Evolutionary conservation across 2,888 invertebrate species (phyloP).

Genomic region (Muschampia plurimacula): DNA sequence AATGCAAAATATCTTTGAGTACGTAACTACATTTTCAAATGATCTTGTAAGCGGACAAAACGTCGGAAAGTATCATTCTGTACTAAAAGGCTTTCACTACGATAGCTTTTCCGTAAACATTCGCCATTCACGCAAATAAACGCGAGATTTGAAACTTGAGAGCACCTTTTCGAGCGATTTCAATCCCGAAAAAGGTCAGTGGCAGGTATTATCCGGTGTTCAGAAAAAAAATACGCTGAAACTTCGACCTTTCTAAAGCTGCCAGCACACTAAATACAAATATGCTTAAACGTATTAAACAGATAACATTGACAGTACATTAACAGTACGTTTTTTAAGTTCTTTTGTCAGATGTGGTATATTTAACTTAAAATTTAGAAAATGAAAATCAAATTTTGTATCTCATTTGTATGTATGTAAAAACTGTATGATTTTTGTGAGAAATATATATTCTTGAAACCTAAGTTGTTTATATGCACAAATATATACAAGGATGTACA

Average conservation of each 20-base stretch:
- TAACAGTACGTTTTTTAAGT: no score
- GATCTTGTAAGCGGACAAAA: slow-evolving; percentile 7
- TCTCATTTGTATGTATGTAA: no score
- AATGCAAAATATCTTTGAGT: neutral
- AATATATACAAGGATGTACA: no score
- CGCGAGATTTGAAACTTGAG: slow-evolving; percentile 32
- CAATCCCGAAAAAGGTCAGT: slow-evolving; percentile 31
- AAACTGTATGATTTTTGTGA: no score
- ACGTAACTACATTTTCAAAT: neutral
- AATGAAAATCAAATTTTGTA: no score
- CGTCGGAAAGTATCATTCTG: slow-evolving; percentile 2
- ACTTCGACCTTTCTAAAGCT: neutral
- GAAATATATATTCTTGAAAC: no score
- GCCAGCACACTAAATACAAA: neutral
- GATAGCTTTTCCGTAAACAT: slow-evolving; percentile 23
- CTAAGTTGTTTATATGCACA: no score
- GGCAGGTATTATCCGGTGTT: slow-evolving; percentile 17
- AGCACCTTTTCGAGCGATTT: slow-evolving; percentile 31
- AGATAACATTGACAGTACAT: no score
- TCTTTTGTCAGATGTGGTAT: no score
- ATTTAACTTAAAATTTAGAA: no score
- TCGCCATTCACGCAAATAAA: slow-evolving; percentile 34
- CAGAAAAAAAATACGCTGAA: slow-evolving; percentile 16
- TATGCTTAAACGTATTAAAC: neutral
- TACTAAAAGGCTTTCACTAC: slow-evolving; percentile 21